Conservation (phyloP, 37 sponge, comb jelly and placozoan species). For the Beroe ovata region DNA sequence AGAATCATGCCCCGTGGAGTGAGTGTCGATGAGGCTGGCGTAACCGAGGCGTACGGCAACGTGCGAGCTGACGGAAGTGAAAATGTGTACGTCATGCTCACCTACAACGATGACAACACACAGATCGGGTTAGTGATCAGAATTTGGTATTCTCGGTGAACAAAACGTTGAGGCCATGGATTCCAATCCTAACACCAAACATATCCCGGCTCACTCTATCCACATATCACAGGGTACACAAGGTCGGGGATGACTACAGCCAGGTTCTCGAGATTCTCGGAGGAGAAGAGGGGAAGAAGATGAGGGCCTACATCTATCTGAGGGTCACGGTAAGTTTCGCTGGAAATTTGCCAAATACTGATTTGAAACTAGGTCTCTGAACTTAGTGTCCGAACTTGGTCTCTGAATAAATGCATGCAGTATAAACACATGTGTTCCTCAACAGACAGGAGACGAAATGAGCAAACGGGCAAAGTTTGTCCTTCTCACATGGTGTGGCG, state of each 20-base stretch:
- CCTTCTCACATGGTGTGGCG: conserved; percentile 92
- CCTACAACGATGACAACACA: conserved; percentile 28
- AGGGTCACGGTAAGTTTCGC: conserved; percentile 31
- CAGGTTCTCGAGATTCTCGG: neutral
- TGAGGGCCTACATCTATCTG: conserved; percentile 13
- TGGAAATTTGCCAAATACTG: too few species aligned
- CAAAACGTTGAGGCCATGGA: too few species aligned
- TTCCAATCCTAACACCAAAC: too few species aligned
- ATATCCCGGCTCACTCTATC: too few species aligned
- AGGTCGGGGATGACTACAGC: conserved; percentile 7
- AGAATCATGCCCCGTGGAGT: conserved; percentile 39
- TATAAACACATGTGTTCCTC: conserved; percentile 47
- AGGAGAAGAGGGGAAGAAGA: neutral
- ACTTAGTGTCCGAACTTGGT: too few species aligned
- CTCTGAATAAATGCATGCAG: too few species aligned
- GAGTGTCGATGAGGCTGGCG: neutral
- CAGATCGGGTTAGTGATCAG: conserved; percentile 14
- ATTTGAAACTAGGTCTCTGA: too few species aligned
- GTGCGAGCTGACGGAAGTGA: neutral
- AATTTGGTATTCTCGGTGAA: too few species aligned
- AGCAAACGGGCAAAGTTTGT: conserved; percentile 90
- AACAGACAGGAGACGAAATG: conserved; percentile 96
- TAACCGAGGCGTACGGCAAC: neutral
- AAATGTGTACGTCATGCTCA: conserved; percentile 26
- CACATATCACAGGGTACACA: neutral